Conservation (phyloP, 2,888 invertebrate species). For the Craniophora ligustri region DNA sequence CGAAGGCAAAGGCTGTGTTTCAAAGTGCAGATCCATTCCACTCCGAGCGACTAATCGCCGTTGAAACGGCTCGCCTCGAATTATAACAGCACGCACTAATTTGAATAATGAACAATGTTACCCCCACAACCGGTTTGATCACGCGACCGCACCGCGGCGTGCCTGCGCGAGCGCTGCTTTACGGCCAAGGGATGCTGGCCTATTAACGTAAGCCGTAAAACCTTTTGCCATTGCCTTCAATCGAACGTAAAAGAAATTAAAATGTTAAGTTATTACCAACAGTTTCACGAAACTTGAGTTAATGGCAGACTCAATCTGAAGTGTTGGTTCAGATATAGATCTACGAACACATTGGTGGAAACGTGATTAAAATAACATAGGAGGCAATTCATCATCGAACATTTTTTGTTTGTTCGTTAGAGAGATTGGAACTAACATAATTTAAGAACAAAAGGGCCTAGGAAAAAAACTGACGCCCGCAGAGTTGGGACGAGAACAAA, state of each 20-base stretch:
- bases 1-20: constrained; percentile 51
- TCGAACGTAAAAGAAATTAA: constrained; percentile 54
- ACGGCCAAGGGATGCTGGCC: constrained; percentile 73
- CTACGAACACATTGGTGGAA: constrained; percentile 26
- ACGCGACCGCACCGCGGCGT: constrained; percentile 66
- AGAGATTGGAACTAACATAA: constrained; percentile 79
- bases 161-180: constrained; percentile 66
- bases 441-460: constrained; percentile 83
- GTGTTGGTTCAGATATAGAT: constrained; percentile 23
- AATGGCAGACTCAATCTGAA: constrained; percentile 36
- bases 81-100: constrained; percentile 84
- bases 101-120: constrained; percentile 86
- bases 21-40: constrained; percentile 42
- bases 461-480: constrained; percentile 73
- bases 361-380: constrained; percentile 63
- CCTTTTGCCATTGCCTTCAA: constrained; percentile 62
- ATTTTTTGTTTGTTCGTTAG: constrained; percentile 71
- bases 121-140: constrained; percentile 79
- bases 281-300: constrained; percentile 44
- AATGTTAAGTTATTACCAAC: constrained; percentile 49
- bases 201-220: constrained; percentile 71
- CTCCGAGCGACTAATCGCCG: constrained; percentile 63
- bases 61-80: constrained; percentile 74
- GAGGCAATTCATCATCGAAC: constrained; percentile 72
- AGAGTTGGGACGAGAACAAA: constrained; percentile 78